These are phyloP conservation scores for Bovichtus variegatus DNA, from an alignment of 2,797 vertebrate species.

Conservation along the genomic window DNA sequence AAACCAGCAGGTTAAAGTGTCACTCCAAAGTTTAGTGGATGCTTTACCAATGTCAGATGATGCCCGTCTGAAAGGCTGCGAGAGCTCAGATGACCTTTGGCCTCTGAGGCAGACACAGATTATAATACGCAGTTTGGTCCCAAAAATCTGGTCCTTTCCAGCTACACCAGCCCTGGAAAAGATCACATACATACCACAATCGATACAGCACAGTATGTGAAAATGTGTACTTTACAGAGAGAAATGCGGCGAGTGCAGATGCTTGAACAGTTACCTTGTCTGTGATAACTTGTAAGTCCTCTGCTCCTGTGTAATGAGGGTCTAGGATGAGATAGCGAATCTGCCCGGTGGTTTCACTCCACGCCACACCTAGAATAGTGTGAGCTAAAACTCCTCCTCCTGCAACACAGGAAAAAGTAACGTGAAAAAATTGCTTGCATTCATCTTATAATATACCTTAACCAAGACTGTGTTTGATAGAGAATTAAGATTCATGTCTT, in stretches of 20 bases:
- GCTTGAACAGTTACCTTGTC: conserved; percentile 89
- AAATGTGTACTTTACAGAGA: neutral
- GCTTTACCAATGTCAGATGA: neutral
- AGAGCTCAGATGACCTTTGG: conserved; percentile 87
- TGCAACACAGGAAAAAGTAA: conserved; percentile 59
- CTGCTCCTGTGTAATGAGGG: conserved; percentile 96
- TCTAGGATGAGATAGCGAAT: conserved; percentile 95
- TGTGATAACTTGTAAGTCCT: conserved; percentile 91
- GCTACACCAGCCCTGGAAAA: conserved; percentile 94
- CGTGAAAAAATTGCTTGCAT: neutral
- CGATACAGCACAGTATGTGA: neutral
- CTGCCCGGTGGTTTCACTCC: conserved; percentile 94
- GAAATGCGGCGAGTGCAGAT: neutral
- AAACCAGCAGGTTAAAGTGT: neutral
- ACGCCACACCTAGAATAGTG: conserved; percentile 94
- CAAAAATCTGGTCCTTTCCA: conserved; percentile 97
- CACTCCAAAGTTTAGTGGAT: conserved; percentile 5
- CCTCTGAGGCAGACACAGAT: conserved; percentile 95
- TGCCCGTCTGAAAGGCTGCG: neutral
- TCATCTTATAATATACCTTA: neutral
- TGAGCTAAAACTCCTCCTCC: conserved; percentile 97
- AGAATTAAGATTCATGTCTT: neutral
- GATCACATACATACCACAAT: conserved; percentile 27
- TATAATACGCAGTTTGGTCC: conserved; percentile 96
- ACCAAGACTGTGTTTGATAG: neutral